Percentiles rank a stretch among this genome's conserved stretches.
Evolutionary conservation across 1,140 invertebrate species (phyloP).

Genomic region (Akabosia matsudoensis): DNA sequence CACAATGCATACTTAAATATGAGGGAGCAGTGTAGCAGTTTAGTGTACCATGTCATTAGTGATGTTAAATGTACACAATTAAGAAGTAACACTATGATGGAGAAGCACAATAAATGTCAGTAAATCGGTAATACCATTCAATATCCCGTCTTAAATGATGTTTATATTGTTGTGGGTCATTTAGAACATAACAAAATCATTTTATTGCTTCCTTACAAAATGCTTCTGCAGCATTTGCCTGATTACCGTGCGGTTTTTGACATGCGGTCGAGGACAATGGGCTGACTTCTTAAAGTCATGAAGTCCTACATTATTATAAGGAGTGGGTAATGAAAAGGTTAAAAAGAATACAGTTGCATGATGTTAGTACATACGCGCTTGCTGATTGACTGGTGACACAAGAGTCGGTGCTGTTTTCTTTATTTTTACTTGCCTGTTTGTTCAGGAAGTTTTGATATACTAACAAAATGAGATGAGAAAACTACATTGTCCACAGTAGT

Average conservation of each 20-base stretch:
- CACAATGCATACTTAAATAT: not conserved
- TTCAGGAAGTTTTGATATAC: too few species aligned
- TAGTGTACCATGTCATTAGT: constrained; percentile 3
- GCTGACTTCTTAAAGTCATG: too few species aligned
- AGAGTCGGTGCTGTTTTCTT: constrained; percentile 4
- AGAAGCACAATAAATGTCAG: too few species aligned
- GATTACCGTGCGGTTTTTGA: not conserved
- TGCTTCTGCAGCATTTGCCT: not conserved
- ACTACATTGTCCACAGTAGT: too few species aligned
- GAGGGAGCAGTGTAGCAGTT: not conserved
- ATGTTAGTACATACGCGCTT: not conserved
- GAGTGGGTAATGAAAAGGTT: not conserved
- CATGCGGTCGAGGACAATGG: not conserved
- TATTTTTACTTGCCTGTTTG: too few species aligned
- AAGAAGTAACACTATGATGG: not conserved
- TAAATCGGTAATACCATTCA: too few species aligned
- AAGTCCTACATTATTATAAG: too few species aligned
- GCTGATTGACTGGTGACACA: constrained; percentile 21
- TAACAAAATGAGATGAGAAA: too few species aligned
- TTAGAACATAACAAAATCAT: constrained; percentile 9
- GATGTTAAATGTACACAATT: not conserved
- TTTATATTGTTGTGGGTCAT: not conserved
- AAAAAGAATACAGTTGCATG: not conserved
- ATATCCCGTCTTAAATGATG: too few species aligned
- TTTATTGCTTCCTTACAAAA: constrained; percentile 11